phyloP scores from a whole-genome alignment of 2,113 vertebrate species.

The Amazona vittata region DNA sequence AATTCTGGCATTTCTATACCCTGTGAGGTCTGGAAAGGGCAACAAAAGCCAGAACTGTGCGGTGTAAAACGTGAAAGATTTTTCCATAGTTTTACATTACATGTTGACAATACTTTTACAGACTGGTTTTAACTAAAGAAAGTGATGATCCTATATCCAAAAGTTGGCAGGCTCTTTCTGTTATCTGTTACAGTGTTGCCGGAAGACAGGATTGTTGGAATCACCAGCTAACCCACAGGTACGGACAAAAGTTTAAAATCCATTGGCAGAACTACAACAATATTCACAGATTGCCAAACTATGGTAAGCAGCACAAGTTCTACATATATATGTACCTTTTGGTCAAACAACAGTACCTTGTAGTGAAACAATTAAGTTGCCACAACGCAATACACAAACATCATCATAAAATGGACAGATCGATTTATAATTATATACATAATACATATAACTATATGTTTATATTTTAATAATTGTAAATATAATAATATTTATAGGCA shows the following conservation, averaged over 20 bases:
- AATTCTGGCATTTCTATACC: background rate
- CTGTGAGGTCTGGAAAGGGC: background rate
- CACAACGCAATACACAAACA: background rate
- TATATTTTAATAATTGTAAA: no score
- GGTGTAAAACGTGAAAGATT: background rate
- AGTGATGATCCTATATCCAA: background rate
- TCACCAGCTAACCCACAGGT: background rate
- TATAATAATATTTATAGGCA: no score
- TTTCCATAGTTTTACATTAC: background rate
- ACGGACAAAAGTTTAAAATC: conserved; percentile 1
- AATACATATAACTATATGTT: no score
- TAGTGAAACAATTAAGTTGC: background rate
- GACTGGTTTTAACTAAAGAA: conserved; percentile 10
- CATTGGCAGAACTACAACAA: conserved; percentile 7
- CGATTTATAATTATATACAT: background rate
- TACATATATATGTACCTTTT: background rate
- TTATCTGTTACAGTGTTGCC: background rate
- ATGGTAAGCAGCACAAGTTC: background rate
- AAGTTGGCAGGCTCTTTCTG: background rate
- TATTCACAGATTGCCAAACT: background rate
- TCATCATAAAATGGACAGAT: background rate
- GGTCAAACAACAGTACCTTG: background rate
- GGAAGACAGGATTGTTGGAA: background rate
- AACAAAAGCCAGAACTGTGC: background rate
- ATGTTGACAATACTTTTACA: background rate